Conservation (phyloP, 2,113 vertebrate species). For the Burhinus bistriatus region DNA sequence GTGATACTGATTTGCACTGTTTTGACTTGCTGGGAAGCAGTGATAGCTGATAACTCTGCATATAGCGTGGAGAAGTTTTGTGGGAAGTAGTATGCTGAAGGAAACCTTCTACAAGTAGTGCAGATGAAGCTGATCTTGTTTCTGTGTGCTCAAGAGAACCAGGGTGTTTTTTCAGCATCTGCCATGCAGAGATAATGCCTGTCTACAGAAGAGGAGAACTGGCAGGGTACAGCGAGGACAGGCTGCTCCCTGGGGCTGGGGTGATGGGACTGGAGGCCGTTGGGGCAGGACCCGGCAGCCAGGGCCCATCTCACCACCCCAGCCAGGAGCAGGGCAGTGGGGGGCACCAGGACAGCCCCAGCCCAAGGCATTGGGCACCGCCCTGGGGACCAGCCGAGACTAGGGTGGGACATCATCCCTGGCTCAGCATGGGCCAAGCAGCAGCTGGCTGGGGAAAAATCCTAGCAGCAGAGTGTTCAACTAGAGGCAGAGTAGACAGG, state of each 20-base stretch:
- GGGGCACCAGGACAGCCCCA: not conserved
- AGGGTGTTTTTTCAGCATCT: not conserved
- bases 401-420: not conserved
- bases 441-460: not conserved
- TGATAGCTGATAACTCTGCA: not conserved
- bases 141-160: not conserved
- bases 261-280: not conserved
- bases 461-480: not conserved
- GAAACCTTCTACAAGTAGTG: not conserved
- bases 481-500: not conserved
- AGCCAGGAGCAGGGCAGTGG: not conserved
- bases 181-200: not conserved
- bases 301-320: not conserved
- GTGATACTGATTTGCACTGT: not conserved
- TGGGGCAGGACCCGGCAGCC: not conserved
- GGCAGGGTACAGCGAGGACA: not conserved
- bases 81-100: not conserved
- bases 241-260: not conserved
- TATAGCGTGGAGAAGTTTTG: not conserved
- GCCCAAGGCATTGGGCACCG: not conserved
- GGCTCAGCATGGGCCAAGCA: not conserved
- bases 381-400: not conserved
- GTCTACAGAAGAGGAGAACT: not conserved
- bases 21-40: not conserved
- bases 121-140: not conserved